Conservation (phyloP, 2,113 vertebrate species). For the Heterochromis multidens region DNA sequence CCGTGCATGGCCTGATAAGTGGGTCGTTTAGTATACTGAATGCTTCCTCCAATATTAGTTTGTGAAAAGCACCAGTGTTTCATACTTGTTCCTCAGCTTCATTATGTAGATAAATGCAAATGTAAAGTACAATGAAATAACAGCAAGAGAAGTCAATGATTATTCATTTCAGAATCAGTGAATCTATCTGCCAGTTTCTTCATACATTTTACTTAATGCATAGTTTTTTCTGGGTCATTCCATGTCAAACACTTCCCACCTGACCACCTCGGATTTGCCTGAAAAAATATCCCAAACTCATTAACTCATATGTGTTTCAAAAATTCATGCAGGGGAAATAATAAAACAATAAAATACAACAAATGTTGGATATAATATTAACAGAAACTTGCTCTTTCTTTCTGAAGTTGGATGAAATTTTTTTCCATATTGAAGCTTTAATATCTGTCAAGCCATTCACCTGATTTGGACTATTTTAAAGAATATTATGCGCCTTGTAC, state of each 20-base stretch:
- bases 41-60: neutral
- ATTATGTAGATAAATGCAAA: neutral
- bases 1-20: neutral
- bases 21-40: neutral
- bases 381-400: neutral
- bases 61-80: neutral
- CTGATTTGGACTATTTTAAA: rapidly evolving
- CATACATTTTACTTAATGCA: neutral
- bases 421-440: neutral
- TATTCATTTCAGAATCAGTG: neutral
- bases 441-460: neutral
- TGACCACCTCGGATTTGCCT: neutral
- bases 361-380: neutral
- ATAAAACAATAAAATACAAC: rapidly evolving
- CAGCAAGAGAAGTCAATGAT: neutral
- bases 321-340: neutral
- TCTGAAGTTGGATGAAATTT: neutral
- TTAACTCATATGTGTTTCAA: neutral
- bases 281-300: no score
- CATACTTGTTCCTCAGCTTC: neutral
- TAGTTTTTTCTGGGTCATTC: neutral
- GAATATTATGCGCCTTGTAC: neutral
- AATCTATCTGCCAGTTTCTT: neutral
- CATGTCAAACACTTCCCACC: neutral
- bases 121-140: neutral